Percentiles rank a stretch among this genome's conserved stretches.
These are phyloP conservation scores for Cnemophilus loriae DNA, from an alignment of 2,113 vertebrate genomes.

Conservation along the genomic window DNA sequence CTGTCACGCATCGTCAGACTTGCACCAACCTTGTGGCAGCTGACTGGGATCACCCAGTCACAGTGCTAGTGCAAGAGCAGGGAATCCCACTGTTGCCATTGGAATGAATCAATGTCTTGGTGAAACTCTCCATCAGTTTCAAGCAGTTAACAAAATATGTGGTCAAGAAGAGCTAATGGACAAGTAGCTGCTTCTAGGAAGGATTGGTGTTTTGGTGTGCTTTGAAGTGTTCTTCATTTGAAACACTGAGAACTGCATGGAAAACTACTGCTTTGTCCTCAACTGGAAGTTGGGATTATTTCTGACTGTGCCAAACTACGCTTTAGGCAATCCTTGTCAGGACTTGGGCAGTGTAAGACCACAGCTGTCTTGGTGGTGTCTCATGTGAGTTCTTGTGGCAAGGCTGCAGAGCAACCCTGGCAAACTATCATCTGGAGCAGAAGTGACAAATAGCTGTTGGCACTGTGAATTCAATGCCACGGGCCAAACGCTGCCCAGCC, in stretches of 20 bases:
- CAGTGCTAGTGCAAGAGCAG: not conserved
- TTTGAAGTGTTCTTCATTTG: not conserved
- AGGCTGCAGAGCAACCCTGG: not conserved
- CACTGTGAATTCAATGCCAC: not conserved
- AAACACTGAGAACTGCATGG: not conserved
- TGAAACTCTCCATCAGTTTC: not conserved
- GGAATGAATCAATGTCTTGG: not conserved
- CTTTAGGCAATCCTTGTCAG: not conserved
- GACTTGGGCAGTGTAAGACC: not conserved
- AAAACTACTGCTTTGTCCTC: not conserved
- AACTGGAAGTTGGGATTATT: not conserved
- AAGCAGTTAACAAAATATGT: not conserved
- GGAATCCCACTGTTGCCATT: fast-evolving
- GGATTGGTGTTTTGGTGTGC: not conserved
- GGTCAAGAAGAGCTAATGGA: not conserved
- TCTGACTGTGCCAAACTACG: not conserved
- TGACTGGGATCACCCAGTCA: not conserved
- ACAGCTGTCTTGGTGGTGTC: not conserved
- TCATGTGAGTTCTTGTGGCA: not conserved
- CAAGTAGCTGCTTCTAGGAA: not conserved
- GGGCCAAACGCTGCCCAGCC: not conserved
- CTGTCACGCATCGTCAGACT: not conserved
- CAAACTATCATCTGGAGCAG: not conserved
- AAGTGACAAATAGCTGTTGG: not conserved
- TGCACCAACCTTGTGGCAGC: not conserved